Evolutionary conservation across 1,140 invertebrate genomes (phyloP).

Genomic region (Rhopalosiphum padi): DNA sequence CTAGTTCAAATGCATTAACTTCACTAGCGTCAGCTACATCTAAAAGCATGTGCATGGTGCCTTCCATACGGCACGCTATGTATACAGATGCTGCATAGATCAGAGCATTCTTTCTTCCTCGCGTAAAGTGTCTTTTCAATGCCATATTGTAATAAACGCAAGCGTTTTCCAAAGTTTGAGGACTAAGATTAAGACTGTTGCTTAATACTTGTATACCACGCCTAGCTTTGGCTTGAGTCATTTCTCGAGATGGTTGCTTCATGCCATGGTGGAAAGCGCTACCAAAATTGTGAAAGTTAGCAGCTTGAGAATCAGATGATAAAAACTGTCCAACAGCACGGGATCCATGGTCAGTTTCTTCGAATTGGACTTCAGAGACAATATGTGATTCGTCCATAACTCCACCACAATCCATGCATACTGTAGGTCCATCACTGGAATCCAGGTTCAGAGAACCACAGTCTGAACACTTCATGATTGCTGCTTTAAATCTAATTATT

Average conservation of each 20-base stretch:
- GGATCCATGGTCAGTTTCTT: slow-evolving; percentile 86
- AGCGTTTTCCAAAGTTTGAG: slow-evolving; percentile 90
- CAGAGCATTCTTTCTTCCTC: slow-evolving; percentile 88
- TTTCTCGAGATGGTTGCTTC: slow-evolving; percentile 86
- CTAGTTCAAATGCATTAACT: slow-evolving; percentile 95
- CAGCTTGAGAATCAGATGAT: slow-evolving; percentile 83
- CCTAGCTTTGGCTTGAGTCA: slow-evolving; percentile 88
- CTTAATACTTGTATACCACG: slow-evolving; percentile 71
- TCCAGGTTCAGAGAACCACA: slow-evolving; percentile 95
- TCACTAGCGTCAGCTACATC: slow-evolving; percentile 97
- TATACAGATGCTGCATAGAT: slow-evolving; percentile 98
- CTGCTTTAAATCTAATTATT: slow-evolving; percentile 2
- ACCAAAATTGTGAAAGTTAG: slow-evolving; percentile 75
- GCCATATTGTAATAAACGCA: slow-evolving; percentile 98
- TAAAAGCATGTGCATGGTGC: slow-evolving; percentile 92
- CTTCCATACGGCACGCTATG: slow-evolving; percentile 93
- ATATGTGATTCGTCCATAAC: slow-evolving; percentile 96
- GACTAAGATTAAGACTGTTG: slow-evolving; percentile 72
- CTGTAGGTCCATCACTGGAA: slow-evolving; percentile 89
- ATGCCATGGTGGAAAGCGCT: slow-evolving; percentile 80
- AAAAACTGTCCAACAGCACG: slow-evolving; percentile 93
- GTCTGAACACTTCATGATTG: slow-evolving; percentile 81
- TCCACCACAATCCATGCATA: slow-evolving; percentile 94
- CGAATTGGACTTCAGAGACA: slow-evolving; percentile 94
- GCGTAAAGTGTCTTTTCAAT: slow-evolving; percentile 82